Percentiles rank a stretch among this genome's conserved stretches.
phyloP scores from a whole-genome alignment of 2,797 vertebrate genomes.

The Helicolenus hilgendorfi region DNA sequence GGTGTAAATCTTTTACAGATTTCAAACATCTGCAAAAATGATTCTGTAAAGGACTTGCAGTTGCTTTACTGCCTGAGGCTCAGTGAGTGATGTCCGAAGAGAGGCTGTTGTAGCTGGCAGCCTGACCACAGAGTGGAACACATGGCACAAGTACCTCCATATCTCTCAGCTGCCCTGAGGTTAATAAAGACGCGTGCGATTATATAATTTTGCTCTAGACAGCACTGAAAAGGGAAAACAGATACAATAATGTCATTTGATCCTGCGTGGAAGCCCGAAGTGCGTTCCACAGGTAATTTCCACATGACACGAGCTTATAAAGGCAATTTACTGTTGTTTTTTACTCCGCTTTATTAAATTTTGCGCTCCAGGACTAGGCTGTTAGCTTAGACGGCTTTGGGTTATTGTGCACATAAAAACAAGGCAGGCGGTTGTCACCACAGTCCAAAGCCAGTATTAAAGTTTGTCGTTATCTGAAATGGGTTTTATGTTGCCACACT shows the following conservation, averaged over 20 bases:
- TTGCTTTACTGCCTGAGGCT: not conserved
- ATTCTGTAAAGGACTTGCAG: not conserved
- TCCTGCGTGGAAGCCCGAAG: constrained; percentile 55
- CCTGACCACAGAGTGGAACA: not conserved
- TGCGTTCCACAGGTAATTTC: constrained; percentile 70
- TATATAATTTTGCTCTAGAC: constrained; percentile 59
- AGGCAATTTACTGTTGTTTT: constrained; percentile 80
- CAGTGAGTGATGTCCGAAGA: constrained; percentile 13
- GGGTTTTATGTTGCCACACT: constrained; percentile 46
- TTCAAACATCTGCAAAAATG: not conserved
- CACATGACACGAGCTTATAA: constrained; percentile 64
- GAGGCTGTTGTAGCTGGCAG: not conserved
- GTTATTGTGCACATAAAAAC: constrained; percentile 82
- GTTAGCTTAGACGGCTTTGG: constrained; percentile 61
- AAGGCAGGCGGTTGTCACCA: constrained; percentile 41
- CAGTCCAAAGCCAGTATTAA: constrained; percentile 56
- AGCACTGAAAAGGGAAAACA: constrained; percentile 50
- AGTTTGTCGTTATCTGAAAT: constrained; percentile 48
- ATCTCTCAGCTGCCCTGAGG: constrained; percentile 31
- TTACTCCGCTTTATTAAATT: constrained; percentile 70
- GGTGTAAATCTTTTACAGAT: not conserved
- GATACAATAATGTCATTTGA: constrained; percentile 46
- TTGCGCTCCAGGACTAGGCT: constrained; percentile 52
- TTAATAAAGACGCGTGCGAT: constrained; percentile 39
- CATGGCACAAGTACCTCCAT: constrained; percentile 5